These are phyloP conservation scores for Chiroxiphia lanceolata DNA, from an alignment of 2,797 vertebrate genomes.

Conservation along the genomic window DNA sequence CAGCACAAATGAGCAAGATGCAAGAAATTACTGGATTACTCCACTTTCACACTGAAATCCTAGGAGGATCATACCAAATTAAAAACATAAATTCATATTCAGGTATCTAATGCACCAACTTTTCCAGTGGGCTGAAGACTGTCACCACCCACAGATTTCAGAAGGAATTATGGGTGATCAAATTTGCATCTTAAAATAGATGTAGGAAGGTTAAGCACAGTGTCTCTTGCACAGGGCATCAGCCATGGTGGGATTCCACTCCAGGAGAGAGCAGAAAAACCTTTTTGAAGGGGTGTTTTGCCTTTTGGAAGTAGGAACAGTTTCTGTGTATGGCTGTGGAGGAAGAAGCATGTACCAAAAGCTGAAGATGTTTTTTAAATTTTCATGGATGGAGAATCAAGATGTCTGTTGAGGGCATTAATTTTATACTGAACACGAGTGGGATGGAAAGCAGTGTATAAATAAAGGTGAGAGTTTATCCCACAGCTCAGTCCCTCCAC, in stretches of 20 bases:
- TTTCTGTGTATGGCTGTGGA: background rate
- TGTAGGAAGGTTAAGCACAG: background rate
- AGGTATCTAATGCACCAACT: background rate
- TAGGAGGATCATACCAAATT: background rate
- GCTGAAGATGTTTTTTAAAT: background rate
- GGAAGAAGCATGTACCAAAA: background rate
- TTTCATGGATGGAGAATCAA: background rate
- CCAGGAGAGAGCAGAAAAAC: background rate
- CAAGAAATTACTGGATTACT: background rate
- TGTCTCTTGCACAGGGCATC: background rate
- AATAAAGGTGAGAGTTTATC: background rate
- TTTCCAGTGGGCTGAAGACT: constrained; percentile 3
- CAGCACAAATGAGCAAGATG: background rate
- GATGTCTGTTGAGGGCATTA: background rate
- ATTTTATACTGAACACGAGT: background rate
- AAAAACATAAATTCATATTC: constrained; percentile 26
- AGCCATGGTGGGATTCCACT: background rate
- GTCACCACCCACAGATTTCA: background rate
- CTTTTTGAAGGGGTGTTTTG: background rate
- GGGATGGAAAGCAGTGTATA: background rate
- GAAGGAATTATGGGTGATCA: background rate
- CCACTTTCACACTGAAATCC: background rate
- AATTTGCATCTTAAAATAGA: constrained; percentile 4
- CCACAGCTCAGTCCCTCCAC: rapidly evolving
- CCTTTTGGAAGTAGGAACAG: background rate